Evolutionary conservation across 2,113 vertebrate genomes (phyloP), one percentile per base, ranked within the genome.

Genomic region (Euleptes europaea): DNA sequence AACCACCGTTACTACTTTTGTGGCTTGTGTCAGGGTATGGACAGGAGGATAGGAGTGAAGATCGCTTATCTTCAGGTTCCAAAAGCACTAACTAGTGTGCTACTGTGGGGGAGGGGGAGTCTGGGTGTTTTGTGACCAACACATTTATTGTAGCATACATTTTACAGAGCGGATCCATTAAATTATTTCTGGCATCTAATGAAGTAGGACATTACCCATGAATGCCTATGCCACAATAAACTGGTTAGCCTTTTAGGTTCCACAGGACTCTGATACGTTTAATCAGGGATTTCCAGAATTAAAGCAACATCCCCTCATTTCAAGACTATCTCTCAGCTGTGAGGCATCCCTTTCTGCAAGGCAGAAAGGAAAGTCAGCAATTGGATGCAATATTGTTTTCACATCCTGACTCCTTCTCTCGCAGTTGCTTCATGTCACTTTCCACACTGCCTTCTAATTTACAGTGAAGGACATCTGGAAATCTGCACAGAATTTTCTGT

Each of bases 381-480:
- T 19, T 54, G 14, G 11, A 13, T 3, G 51, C 51, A 54, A 54
- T 19, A 54, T 54, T 54, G 51, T 54, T 54, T 54, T 54, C 51
- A 3, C 17, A 2, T 54, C 15, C 51, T 54, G 51, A 5, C 17
- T 54, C 51, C 51, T 54, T 54, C 51, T 54, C 51, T 19, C 19
- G 51, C 17, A 54, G 15, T 54, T 54, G 51, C 51, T 54, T 14
- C 51, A 19, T 54, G 51, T 15, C 51, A 54, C 51, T 17, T 54
- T 19, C 17, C 51, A 19, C 51, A 6, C 19, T 54, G 51, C 5
- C 51, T 19, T 54, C 10, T 10, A 54, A 47, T 72, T 65, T 44
- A 82, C 84, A 81, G 35, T 80, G 75, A 35, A 85, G 77, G 86
- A 88, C 71, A 72, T 26, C 57, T 57, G 71, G 40, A 17, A 7